These are phyloP conservation scores for Pongo pygmaeus DNA, from an alignment of 2,113 vertebrate species.

Conservation along the genomic window DNA sequence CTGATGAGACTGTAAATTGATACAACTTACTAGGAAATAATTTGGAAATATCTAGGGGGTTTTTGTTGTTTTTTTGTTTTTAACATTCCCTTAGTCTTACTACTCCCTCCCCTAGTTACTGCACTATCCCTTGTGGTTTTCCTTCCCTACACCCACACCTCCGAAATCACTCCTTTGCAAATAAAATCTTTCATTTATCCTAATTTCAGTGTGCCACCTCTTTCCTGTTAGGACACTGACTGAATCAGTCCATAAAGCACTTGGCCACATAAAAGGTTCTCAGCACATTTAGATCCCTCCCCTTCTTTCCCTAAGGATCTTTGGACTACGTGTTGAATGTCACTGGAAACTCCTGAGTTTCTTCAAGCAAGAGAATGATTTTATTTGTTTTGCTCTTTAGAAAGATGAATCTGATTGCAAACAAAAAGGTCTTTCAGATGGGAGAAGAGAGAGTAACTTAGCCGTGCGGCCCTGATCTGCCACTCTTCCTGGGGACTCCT, in stretches of 20 bases:
- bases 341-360: neutral
- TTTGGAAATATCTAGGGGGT: neutral
- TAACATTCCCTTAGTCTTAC: neutral
- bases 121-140: neutral
- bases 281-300: neutral
- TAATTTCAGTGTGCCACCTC: neutral
- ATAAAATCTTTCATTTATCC: neutral
- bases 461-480: neutral
- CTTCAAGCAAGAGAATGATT: neutral
- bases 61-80: neutral
- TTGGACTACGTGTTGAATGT: neutral
- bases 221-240: neutral
- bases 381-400: neutral
- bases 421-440: neutral
- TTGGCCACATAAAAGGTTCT: neutral
- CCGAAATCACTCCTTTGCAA: neutral
- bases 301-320: neutral
- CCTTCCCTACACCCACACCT: neutral
- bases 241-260: neutral
- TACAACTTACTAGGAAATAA: neutral
- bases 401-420: neutral
- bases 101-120: neutral
- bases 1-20: neutral
- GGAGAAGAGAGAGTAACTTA: neutral
- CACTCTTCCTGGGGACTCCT: neutral